Base-by-base conservation (phyloP, 2,888 invertebrate genomes). In the Tetanocera ferruginea region DNA sequence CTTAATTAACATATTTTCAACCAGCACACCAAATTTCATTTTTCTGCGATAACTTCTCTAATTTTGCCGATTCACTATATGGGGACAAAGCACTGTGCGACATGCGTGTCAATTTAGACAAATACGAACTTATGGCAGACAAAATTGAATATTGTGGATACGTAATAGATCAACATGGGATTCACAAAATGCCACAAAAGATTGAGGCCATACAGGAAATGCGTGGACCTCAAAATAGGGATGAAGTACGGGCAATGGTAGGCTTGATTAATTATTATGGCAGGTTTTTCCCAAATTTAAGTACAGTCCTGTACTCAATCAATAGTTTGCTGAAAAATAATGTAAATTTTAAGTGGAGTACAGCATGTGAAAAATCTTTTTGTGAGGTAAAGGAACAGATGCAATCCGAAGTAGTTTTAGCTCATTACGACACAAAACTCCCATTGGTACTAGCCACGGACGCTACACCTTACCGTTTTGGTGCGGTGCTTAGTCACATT, bases 401-500 rank as follows among this genome's bases (percentile, higher is more conserved):
- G 78, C 78, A 78, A 69, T 82, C 82, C 6, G 79, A 84, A 6
- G 70, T 74, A 37, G 64, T 84, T 49, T 77, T 86, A 19, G 79
- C 77, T 6, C 84, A 84, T 77, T 86, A 82, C 67, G 80, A 87
- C 74, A 80, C 84, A 17, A 83, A 81, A 17, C 76, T 83, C 34
- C 83, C 83, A 0, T 25, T 87, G 9, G 31, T 84, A 28, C 66
- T 87, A 23, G 83, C 84, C 3, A 88, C 34, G 81, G 85, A 87
- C 80, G 85, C 86, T 17, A 82, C 80, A 14, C 80, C 82, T 5
- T 80, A 77, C 37, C 85, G 82, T 4, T 81, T 86, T 14, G 84
- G 84, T 1, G 85, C 89, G 1, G 88, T 88, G 3, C 73, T 89
- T 14, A 84, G 84, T 4, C 87, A 89, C 76, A n/a, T 77, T 80